Evolutionary conservation across 2,113 vertebrate genomes (phyloP), one percentile per base, ranked within the genome.

Genomic region (Misgurnus anguillicaudatus): DNA sequence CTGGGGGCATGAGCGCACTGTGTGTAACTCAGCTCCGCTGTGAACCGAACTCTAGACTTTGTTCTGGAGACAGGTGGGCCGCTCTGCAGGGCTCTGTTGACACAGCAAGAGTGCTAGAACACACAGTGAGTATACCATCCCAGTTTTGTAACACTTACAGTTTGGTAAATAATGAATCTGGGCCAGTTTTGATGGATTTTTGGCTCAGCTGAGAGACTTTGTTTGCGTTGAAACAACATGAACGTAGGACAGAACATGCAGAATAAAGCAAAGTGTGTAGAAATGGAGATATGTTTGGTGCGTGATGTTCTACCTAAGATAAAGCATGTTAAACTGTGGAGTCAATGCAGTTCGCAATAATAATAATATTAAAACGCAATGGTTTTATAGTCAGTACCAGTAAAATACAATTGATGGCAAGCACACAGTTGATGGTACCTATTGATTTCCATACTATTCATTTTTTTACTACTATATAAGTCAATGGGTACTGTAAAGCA

Each of bases 71-170:
- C 74, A 57, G 73, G 41, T 62, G 42, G 75, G 24, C 57, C 53
- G 14, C 80, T 71, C 68, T 8, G 14, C 47, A 16, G n/a, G 39
- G 45, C 51, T 77, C 19, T 72, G 74, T 80, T 80, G 76, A 78
- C 42, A 75, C 58, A 63, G 24, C n/a, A 39, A 55, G 19, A 38
- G n/a, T 17, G 31, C 36, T 47, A 73, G 60, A 63, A 57, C 51
- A 64, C 69, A 55, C 47, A 38, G 2, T 57, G 78, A 72, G 19
- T 38, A 72, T 42, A 42, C 13, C 31, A 21, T 66, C 62, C 61
- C 60, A 42, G 48, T 51, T 51, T 51, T 31, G 45, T 24, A 42
- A 57, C 24, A 31, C 24, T 31, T 31, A 31, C 24, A 16, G 45
- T 11, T 39, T 60, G 41, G 58, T 71, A 55, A 65, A 38, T 55